Percentiles rank a stretch among this genome's conserved stretches.
Evolutionary conservation across 2,797 vertebrate species (phyloP).

Genomic region (Microctenopoma lineatum): DNA sequence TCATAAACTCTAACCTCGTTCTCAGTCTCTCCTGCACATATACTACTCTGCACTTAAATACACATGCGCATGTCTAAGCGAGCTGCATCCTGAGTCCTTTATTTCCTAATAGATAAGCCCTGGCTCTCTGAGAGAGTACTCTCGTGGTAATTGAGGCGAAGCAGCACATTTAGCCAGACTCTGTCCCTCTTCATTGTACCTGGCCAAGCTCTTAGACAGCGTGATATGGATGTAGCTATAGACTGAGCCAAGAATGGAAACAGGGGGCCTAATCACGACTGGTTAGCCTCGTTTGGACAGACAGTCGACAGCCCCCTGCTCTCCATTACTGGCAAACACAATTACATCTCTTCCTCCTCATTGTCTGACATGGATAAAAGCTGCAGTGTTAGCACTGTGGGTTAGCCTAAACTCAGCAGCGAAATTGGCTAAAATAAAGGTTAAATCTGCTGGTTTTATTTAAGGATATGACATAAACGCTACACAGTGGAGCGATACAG

Average conservation of each 20-base stretch:
- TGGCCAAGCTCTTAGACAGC: conserved; percentile 54
- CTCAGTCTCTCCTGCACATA: neutral
- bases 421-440: conserved; percentile 55
- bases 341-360: conserved; percentile 78
- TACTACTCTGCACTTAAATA: neutral
- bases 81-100: conserved; percentile 32
- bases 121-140: conserved; percentile 57
- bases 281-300: conserved; percentile 76
- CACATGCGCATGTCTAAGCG: conserved; percentile 8
- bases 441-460: conserved; percentile 38
- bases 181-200: conserved; percentile 45
- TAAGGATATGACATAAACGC: conserved; percentile 19
- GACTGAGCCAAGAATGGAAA: conserved; percentile 69
- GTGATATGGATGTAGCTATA: conserved; percentile 47
- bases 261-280: conserved; percentile 71
- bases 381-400: conserved; percentile 36
- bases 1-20: neutral
- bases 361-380: conserved; percentile 60
- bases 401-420: conserved; percentile 43
- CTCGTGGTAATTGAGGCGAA: conserved; percentile 72
- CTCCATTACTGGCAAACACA: conserved; percentile 81
- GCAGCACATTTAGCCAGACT: conserved; percentile 62
- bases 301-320: conserved; percentile 70
- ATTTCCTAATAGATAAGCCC: conserved; percentile 58
- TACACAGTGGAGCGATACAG: conserved; percentile 3